Conservation (phyloP, 2,888 invertebrate genomes). For the Noctua janthe region DNA sequence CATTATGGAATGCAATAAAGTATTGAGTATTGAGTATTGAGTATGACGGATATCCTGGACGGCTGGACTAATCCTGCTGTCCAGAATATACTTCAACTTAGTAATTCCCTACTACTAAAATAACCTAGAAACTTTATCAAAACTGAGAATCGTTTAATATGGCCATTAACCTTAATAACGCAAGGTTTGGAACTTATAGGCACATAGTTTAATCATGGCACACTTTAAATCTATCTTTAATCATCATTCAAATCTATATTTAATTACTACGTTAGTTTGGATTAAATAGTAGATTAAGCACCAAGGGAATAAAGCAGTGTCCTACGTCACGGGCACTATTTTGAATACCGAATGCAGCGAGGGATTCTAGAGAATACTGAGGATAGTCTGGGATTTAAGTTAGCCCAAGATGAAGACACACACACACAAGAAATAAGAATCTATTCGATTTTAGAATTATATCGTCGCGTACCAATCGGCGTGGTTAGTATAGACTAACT, state of each 20-base stretch:
- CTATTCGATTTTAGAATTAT: neutral
- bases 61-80: too few species aligned
- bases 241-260: too few species aligned
- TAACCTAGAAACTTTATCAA: constrained; percentile 33
- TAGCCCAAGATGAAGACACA: neutral
- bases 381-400: neutral
- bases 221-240: constrained; percentile 22
- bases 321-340: neutral
- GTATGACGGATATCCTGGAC: too few species aligned
- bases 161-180: constrained; percentile 53
- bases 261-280: neutral
- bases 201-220: constrained; percentile 28
- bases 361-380: neutral
- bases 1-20: too few species aligned
- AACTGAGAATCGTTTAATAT: constrained; percentile 27
- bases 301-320: neutral
- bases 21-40: too few species aligned
- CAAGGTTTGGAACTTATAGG: neutral
- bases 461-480: neutral
- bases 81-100: neutral
- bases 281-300: neutral
- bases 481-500: too few species aligned
- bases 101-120: neutral
- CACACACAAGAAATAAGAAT: neutral
- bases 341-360: neutral